Percentiles rank a stretch among this genome's conserved stretches.
Conservation (phyloP, 2,888 invertebrate species). For the Fissipunctia ypsillon region DNA sequence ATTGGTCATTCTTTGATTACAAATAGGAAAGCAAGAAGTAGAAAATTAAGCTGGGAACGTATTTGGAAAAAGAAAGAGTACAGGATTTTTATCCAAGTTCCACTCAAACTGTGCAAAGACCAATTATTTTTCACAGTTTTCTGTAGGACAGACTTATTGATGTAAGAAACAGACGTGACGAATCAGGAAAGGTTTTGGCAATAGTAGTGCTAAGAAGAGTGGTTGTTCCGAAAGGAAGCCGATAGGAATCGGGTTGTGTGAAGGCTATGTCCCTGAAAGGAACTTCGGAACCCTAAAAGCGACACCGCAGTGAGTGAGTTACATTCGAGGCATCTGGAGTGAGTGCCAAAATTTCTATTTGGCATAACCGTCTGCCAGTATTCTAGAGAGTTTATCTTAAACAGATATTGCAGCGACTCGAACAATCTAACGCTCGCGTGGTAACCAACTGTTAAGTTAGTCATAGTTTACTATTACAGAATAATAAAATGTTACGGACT, state of each 20-base stretch:
- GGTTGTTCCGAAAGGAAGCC: no score
- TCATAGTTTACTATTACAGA: conserved; percentile 48
- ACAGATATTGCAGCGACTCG: conserved; percentile 45
- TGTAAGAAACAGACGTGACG: not conserved
- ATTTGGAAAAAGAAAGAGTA: not conserved
- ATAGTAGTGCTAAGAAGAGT: no score
- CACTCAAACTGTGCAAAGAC: not conserved
- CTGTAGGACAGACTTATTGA: not conserved
- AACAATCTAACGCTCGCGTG: conserved; percentile 44
- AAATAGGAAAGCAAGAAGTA: not conserved
- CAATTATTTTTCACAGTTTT: not conserved
- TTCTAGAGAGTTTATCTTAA: conserved; percentile 46
- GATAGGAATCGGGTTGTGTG: no score
- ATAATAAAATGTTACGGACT: conserved; percentile 27
- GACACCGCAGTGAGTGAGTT: conserved; percentile 20
- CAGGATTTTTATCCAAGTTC: not conserved
- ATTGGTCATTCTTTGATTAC: not conserved
- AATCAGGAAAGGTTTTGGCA: conserved; percentile 7
- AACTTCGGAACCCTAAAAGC: conserved; percentile 29
- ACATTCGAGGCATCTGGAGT: conserved; percentile 40
- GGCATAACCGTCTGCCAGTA: conserved; percentile 41
- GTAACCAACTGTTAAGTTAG: conserved; percentile 47
- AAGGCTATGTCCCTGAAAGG: no score
- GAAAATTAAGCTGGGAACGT: not conserved
- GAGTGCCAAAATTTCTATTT: conserved; percentile 62